These are phyloP conservation scores for Cotesia glomerata DNA, from an alignment of 1,140 invertebrate species.

Conservation along the genomic window DNA sequence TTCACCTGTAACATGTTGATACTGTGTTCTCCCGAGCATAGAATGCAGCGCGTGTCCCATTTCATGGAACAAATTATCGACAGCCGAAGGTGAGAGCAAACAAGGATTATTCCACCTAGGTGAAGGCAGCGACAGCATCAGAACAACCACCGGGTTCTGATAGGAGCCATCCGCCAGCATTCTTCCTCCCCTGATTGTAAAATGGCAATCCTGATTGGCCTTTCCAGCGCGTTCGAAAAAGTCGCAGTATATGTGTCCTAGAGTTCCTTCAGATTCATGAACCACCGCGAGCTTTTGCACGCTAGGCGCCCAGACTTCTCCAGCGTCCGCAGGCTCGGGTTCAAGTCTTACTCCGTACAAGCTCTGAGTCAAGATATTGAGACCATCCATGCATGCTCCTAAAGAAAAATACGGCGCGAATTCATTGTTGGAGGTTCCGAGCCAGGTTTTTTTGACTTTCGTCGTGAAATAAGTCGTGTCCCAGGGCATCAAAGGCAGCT, in stretches of 20 bases:
- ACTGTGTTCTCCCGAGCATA: slow-evolving; percentile 92
- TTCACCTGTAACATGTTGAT: slow-evolving; percentile 88
- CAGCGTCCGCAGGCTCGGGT: slow-evolving; percentile 66
- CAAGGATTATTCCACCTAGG: slow-evolving; percentile 79
- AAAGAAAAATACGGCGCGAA: slow-evolving; percentile 91
- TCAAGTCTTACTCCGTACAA: slow-evolving; percentile 84
- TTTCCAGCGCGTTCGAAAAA: slow-evolving; percentile 90
- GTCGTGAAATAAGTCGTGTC: slow-evolving; percentile 83
- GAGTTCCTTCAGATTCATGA: slow-evolving; percentile 76
- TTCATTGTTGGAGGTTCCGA: slow-evolving; percentile 72
- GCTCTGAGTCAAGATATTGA: slow-evolving; percentile 82
- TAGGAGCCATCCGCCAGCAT: slow-evolving; percentile 80
- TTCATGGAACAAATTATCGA: slow-evolving; percentile 99
- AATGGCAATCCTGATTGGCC: slow-evolving; percentile 97
- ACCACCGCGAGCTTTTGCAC: slow-evolving; percentile 88
- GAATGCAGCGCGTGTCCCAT: slow-evolving; percentile 99
- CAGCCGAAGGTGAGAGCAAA: slow-evolving; percentile 79
- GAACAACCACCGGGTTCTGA: slow-evolving; percentile 91
- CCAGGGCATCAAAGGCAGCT: slow-evolving; percentile 73
- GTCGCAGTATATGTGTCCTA: slow-evolving; percentile 98
- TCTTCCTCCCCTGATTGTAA: slow-evolving; percentile 95
- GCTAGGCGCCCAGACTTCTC: slow-evolving; percentile 86
- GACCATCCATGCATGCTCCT: slow-evolving; percentile 94
- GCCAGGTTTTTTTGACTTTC: slow-evolving; percentile 73
- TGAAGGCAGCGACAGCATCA: slow-evolving; percentile 87